Conservation (phyloP, 2,888 invertebrate genomes). For the Ceriagrion tenellum region DNA sequence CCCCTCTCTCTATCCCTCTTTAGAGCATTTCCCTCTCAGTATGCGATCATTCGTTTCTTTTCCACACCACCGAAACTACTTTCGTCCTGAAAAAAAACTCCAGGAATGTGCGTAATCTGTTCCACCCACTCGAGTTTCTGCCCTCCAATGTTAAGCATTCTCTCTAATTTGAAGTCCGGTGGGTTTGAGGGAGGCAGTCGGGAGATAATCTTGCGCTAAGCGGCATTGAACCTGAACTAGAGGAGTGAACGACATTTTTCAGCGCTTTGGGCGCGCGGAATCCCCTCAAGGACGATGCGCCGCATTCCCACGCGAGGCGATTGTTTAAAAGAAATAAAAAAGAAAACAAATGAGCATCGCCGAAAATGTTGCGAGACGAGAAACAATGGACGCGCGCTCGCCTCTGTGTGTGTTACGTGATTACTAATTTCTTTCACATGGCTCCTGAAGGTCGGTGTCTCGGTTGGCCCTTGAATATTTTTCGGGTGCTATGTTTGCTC, state of each 20-base stretch:
- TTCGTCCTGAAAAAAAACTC: too few relatives aligned
- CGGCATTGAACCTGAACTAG: not conserved
- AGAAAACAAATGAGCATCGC: not conserved
- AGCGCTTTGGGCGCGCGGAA: not conserved
- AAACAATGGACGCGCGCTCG: constrained; percentile 6
- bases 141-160: too few relatives aligned
- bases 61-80: too few relatives aligned
- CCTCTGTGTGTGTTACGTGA: not conserved
- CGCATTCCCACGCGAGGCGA: not conserved
- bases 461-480: not conserved
- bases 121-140: too few relatives aligned
- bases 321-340: not conserved
- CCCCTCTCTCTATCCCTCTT: too few relatives aligned
- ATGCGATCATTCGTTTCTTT: too few relatives aligned
- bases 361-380: not conserved
- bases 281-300: not conserved
- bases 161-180: not conserved
- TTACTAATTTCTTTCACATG: not conserved
- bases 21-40: too few relatives aligned
- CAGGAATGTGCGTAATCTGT: too few relatives aligned
- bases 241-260: not conserved
- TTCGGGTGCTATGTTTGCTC: not conserved
- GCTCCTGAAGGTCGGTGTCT: not conserved
- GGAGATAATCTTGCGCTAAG: not conserved
- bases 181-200: not conserved